A percentile compares a stretch with the other conserved stretches of the same genome.
phyloP scores from a whole-genome alignment of 53 echinoderm and acorn worm species.

The Apostichopus leukothele region DNA sequence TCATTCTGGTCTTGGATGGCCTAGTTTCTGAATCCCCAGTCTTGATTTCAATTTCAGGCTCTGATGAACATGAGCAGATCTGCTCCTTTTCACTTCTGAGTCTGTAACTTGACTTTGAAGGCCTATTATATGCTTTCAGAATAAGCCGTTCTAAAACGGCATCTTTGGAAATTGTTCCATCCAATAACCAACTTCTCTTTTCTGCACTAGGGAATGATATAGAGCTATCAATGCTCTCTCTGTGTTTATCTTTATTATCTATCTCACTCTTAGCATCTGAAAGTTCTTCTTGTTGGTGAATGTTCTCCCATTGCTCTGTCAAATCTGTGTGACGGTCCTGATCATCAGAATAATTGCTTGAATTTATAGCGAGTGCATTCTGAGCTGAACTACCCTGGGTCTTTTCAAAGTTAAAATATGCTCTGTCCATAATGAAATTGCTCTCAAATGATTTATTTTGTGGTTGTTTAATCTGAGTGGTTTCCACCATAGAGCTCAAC shows the following conservation, averaged over 20 bases:
- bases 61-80: slow-evolving; percentile 27
- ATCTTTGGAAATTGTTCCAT: slow-evolving; percentile 36
- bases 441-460: slow-evolving; percentile 41
- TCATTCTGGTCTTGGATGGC: slow-evolving; percentile 1
- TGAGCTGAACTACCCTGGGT: slow-evolving; percentile 21
- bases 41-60: slow-evolving; percentile 37
- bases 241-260: not conserved
- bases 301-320: not conserved
- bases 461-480: slow-evolving; percentile 37
- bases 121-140: slow-evolving; percentile 40
- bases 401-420: slow-evolving; percentile 45
- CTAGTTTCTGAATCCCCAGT: slow-evolving; percentile 28
- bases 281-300: not conserved
- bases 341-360: slow-evolving; percentile 1
- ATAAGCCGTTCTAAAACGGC: slow-evolving; percentile 37
- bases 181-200: not conserved
- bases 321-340: not conserved
- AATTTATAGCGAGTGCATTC: not conserved
- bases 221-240: not conserved
- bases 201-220: not conserved
- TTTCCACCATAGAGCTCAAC: slow-evolving; percentile 88
- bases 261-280: not conserved
- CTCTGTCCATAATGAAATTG: slow-evolving; percentile 48
- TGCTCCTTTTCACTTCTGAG: not conserved
- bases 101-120: slow-evolving; percentile 22